Evolutionary conservation across 2,113 vertebrate genomes (phyloP).

Genomic region (Thinocorus orbignyianus): DNA sequence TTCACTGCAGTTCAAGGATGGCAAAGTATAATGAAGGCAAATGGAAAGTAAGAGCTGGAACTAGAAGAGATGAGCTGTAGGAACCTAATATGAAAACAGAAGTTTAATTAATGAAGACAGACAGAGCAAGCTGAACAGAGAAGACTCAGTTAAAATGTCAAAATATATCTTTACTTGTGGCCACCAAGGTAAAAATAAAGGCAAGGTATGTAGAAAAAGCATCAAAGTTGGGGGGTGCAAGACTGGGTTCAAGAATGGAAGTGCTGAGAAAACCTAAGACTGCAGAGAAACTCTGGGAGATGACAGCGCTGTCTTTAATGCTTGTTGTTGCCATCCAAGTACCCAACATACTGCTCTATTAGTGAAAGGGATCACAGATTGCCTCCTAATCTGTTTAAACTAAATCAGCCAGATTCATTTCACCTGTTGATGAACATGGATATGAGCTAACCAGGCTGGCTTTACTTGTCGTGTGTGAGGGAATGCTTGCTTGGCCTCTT

Average conservation of each 20-base stretch:
- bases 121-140: background rate
- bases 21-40: conserved; percentile 26
- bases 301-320: background rate
- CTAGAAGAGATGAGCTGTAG: background rate
- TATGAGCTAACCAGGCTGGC: conserved; percentile 47
- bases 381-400: conserved; percentile 9
- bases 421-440: conserved; percentile 24
- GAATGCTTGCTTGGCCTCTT: background rate
- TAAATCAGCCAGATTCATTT: background rate
- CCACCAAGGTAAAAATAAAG: conserved; percentile 10
- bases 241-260: background rate
- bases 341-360: background rate
- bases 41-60: conserved; percentile 10
- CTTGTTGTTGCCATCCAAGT: background rate
- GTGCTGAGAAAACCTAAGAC: background rate
- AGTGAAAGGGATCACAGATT: background rate
- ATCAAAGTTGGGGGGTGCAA: background rate
- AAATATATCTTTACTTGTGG: conserved; percentile 1
- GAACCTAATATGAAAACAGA: background rate
- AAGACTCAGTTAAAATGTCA: background rate
- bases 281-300: background rate
- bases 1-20: conserved; percentile 20
- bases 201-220: background rate
- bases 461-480: background rate
- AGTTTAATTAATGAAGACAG: conserved; percentile 45